Conservation (phyloP, 2,888 invertebrate species). For the Tanytarsus gracilentus region DNA sequence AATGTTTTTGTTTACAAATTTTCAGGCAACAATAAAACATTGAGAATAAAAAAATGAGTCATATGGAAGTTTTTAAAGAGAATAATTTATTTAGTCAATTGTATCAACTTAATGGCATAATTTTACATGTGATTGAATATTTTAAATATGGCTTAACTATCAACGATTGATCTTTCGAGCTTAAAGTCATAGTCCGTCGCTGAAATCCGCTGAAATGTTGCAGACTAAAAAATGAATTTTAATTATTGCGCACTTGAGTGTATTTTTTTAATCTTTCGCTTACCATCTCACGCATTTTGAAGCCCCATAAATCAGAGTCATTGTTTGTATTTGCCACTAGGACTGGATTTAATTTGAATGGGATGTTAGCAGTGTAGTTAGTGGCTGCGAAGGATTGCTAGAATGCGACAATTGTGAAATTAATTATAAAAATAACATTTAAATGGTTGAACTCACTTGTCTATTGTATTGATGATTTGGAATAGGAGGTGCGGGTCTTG, state of each 20-base stretch:
- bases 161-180: not conserved
- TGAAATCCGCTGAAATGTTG: not conserved
- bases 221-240: not conserved
- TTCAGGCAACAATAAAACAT: not conserved
- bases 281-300: constrained; percentile 11
- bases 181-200: not conserved
- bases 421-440: not conserved
- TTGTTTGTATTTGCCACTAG: not conserved
- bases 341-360: constrained; percentile 15
- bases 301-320: not conserved
- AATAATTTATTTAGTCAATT: too few species aligned
- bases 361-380: constrained; percentile 10
- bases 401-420: not conserved
- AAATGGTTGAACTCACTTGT: constrained; percentile 3
- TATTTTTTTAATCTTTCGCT: not conserved
- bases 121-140: not conserved
- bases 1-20: not conserved
- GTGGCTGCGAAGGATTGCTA: not conserved
- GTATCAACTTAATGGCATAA: not conserved
- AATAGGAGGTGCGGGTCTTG: not conserved
- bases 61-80: not conserved
- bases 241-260: not conserved
- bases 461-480: not conserved
- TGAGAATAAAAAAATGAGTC: not conserved
- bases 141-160: not conserved